Conservation (phyloP, 2,797 vertebrate species). For the Pelobates cultripes region DNA sequence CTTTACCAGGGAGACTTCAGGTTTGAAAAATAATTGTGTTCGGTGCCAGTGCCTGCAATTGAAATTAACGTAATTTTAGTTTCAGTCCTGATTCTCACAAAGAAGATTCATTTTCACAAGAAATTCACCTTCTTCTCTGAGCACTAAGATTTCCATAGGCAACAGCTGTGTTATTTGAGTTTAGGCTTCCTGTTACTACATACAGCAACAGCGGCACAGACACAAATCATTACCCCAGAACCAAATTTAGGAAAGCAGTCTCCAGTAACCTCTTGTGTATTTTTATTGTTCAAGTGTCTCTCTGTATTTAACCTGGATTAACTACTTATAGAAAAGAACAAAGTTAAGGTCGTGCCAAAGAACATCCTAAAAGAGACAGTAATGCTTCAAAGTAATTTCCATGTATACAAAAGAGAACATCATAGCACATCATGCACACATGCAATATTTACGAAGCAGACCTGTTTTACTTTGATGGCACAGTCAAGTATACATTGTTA, state of each 20-base stretch:
- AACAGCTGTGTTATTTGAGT: conserved; percentile 58
- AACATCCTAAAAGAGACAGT: too few relatives aligned
- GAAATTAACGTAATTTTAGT: conserved; percentile 71
- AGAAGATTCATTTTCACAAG: conserved; percentile 69
- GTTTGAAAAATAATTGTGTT: conserved; percentile 73
- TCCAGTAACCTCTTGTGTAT: too few relatives aligned
- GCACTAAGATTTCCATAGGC: conserved; percentile 23
- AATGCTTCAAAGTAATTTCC: too few relatives aligned
- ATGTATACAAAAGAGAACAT: too few relatives aligned
- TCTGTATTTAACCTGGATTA: too few relatives aligned
- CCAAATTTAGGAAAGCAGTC: not conserved
- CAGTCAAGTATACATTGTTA: too few relatives aligned
- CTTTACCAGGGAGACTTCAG: conserved; percentile 75
- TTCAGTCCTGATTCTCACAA: conserved; percentile 70
- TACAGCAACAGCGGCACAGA: conserved; percentile 2
- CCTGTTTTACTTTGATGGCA: too few relatives aligned
- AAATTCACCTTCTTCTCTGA: conserved; percentile 58
- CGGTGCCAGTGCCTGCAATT: conserved; percentile 69
- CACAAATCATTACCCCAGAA: conserved; percentile 29
- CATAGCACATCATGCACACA: too few relatives aligned
- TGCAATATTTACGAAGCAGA: too few relatives aligned
- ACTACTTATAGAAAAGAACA: too few relatives aligned
- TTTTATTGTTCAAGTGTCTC: too few relatives aligned
- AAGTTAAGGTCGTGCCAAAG: too few relatives aligned
- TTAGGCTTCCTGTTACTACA: conserved; percentile 32